Percentiles rank a stretch among this genome's conserved stretches.
phyloP scores from a whole-genome alignment of 2,888 invertebrate species.

The Notocelia uddmanniana region DNA sequence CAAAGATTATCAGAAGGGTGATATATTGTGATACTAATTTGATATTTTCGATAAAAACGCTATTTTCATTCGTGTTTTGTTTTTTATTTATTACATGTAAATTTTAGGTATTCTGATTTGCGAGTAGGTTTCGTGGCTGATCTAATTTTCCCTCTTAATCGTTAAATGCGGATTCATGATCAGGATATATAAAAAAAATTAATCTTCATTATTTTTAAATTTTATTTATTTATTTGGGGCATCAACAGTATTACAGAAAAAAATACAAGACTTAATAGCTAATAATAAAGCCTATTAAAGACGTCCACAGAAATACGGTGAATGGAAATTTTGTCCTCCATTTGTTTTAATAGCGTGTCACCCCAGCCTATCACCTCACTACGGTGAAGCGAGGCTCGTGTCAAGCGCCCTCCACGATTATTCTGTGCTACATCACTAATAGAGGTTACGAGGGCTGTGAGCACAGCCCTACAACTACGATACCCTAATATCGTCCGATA shows the following conservation, averaged over 20 bases:
- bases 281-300: too few species aligned
- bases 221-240: too few species aligned
- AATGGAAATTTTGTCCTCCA: not conserved
- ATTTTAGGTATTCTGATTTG: not conserved
- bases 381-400: conserved; percentile 30
- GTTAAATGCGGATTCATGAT: too few species aligned
- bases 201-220: too few species aligned
- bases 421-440: conserved; percentile 31
- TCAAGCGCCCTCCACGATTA: conserved; percentile 42
- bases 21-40: conserved; percentile 5
- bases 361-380: conserved; percentile 36
- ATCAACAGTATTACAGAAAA: too few species aligned
- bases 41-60: conserved; percentile 5
- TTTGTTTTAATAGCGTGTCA: not conserved
- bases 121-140: too few species aligned
- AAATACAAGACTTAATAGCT: too few species aligned
- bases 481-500: not conserved
- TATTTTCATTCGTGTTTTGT: not conserved
- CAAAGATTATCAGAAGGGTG: conserved; percentile 9
- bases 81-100: not conserved
- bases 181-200: too few species aligned
- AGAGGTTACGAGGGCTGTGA: conserved; percentile 7
- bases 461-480: not conserved
- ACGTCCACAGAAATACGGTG: too few species aligned
- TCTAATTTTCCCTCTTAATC: too few species aligned